Evolutionary conservation across 2,797 vertebrate genomes (phyloP), one percentile per base, ranked within the genome.

Genomic region (Protosalanx chinensis): DNA sequence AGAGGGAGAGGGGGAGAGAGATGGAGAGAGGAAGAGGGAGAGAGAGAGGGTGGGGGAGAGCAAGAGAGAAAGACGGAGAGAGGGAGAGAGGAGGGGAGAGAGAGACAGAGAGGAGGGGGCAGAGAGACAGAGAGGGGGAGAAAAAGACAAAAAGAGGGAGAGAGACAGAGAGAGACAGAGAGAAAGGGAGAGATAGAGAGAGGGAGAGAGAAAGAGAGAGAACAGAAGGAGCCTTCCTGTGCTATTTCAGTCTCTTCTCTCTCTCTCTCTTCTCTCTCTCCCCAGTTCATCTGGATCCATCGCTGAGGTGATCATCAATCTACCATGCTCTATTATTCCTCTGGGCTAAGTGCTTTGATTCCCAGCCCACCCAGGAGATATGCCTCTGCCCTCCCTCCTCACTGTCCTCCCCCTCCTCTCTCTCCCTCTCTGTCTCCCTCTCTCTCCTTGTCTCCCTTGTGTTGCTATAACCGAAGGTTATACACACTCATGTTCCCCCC

Each of bases 221-320:
- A 6, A 56, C 51, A 56, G 68, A 64, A 5, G 35, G 49, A 72
- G 57, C 58, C 20, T 59, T 59, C 64, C 37, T 70, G 63, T 71
- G 74, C 82, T 89, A 84, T 85, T 88, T 86, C 70, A 27, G 81
- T 84, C 77, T 59, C 23, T 93, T 59, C 23, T 93, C 80, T 32
- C 67, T 59, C 72, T 60, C 56, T 93, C 23, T 51, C 57, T 73
- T 60, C 56, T 93, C 80, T 33, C 72, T 53, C 74, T 58, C 56
- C 79, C 85, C 78, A 59, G 76, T 46, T 46, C 41, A 46, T 46
- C 8, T 82, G 82, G 73, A 82, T 83, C 76, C 76, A 87, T 84
- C 85, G 85, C 80, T 66, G 82, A 85, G 78, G 83, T 81, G 85
- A 87, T 86, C 90, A 91, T 91, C 84, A 91, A 91, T 91, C 90